These are phyloP conservation scores for Drosophila malerkotliana DNA, from an alignment of 1,140 invertebrate genomes.

Conservation along the genomic window DNA sequence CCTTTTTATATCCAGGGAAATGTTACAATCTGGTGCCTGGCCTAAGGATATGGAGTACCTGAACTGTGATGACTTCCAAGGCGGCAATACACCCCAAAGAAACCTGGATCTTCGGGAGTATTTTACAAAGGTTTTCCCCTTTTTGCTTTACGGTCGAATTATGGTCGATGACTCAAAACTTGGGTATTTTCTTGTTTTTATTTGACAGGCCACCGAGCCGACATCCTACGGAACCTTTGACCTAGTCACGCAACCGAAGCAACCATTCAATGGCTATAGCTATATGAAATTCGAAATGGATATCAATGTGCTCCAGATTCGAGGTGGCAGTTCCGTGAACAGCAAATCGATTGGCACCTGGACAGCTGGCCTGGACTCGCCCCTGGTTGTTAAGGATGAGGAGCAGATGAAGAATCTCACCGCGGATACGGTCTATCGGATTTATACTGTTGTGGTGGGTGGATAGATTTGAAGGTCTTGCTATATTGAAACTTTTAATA, in stretches of 20 bases:
- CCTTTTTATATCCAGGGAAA: slow-evolving; percentile 57
- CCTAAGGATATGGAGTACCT: slow-evolving; percentile 89
- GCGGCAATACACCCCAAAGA: slow-evolving; percentile 88
- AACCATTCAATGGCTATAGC: slow-evolving; percentile 88
- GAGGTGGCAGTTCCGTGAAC: slow-evolving; percentile 87
- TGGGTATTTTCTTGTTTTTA: not conserved
- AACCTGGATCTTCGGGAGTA: slow-evolving; percentile 86
- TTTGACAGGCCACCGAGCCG: slow-evolving; percentile 85
- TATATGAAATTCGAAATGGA: slow-evolving; percentile 90
- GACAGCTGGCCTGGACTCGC: slow-evolving; percentile 88
- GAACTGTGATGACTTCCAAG: slow-evolving; percentile 90
- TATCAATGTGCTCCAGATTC: slow-evolving; percentile 87
- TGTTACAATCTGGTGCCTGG: slow-evolving; percentile 87
- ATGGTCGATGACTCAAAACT: slow-evolving; percentile 64
- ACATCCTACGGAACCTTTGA: slow-evolving; percentile 88
- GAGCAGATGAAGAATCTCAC: slow-evolving; percentile 89
- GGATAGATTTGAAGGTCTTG: not conserved
- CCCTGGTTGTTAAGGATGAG: slow-evolving; percentile 86
- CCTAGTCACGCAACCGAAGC: slow-evolving; percentile 78
- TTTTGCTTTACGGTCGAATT: slow-evolving; percentile 47
- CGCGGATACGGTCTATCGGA: slow-evolving; percentile 91
- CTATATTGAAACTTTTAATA: too few species aligned
- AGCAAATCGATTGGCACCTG: slow-evolving; percentile 87
- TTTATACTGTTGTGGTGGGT: slow-evolving; percentile 90
- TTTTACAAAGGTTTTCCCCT: slow-evolving; percentile 84